Evolutionary conservation across 2,797 vertebrate species (phyloP), one percentile per base, ranked within the genome.

Genomic region (Lagothrix lagotricha): DNA sequence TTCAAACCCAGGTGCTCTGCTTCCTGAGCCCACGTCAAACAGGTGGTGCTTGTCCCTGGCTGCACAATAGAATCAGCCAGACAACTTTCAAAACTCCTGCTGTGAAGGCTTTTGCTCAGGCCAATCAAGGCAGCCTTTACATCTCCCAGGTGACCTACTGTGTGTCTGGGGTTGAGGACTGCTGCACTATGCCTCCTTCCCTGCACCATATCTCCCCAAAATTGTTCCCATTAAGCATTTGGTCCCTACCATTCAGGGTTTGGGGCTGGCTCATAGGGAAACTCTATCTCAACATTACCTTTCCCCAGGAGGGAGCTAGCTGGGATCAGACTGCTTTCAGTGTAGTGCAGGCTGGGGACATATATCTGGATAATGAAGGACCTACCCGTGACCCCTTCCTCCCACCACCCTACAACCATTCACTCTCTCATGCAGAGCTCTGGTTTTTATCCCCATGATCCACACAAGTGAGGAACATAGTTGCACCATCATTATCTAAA

Each of bases 191-290:
- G 1, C 28, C 73, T 58, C 64, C 57, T 82, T 92, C 57, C 36
- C 0, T 0, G 72, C 1, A 17, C 52, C 1, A 20, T 26, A 5
- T 83, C 20, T 93, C 48, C 24, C 48, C 54, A 24, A 2, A 7
- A 73, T 41, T 36, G 64, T 13, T n/a, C 36, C 26, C 28, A 24
- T 41, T 50, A n/a, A 20, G 28, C 72, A 41, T 54, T 85, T 39
- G 30, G 14, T 75, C 22, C n/a, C 86, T 90, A 17, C 58, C 70
- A 30, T 3, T 24, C 9, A 5, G 33, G 15, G 52, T 12, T 77
- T 28, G 5, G 5, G 44, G 70, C 2, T 26, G 36, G 73, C 76
- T 90, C 28, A 50, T 48, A 44, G 8, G 70, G 28, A 36, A 12
- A 3, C 36, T 22, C 48, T 33, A 36, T 50, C 36, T 84, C 82